phyloP scores from a whole-genome alignment of 2,113 vertebrate species.

The Saguinus midas region DNA sequence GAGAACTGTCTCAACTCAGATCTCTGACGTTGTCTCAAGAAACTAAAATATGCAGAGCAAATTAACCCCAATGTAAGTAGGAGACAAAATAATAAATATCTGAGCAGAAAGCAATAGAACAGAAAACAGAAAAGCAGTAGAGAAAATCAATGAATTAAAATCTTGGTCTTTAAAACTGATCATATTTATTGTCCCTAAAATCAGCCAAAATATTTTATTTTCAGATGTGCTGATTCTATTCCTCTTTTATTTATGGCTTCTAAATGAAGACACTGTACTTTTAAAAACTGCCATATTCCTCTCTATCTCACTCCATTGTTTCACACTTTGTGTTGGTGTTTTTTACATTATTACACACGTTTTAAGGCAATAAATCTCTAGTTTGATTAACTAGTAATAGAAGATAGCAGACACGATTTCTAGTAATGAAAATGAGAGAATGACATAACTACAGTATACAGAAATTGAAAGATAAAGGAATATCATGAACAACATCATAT shows the following conservation, averaged over 20 bases:
- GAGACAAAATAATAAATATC: background rate
- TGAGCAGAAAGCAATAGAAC: background rate
- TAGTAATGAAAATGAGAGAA: background rate
- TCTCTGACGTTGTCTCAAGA: background rate
- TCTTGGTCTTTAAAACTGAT: background rate
- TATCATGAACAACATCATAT: background rate
- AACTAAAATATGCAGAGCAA: background rate
- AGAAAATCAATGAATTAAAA: background rate
- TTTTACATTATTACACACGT: background rate
- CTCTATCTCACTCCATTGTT: background rate
- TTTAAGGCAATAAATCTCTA: background rate
- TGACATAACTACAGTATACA: background rate
- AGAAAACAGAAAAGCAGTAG: background rate
- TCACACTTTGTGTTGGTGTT: background rate
- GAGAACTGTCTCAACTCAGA: background rate
- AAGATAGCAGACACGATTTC: background rate
- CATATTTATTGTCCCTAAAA: background rate
- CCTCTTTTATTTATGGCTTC: background rate
- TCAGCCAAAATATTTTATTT: background rate
- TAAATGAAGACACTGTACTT: background rate
- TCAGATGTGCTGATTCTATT: background rate
- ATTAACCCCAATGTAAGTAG: background rate
- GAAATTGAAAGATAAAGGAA: background rate
- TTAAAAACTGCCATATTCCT: background rate
- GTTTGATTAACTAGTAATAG: background rate